Conservation (phyloP, 2,888 invertebrate genomes). For the Cataglyphis cursor region DNA sequence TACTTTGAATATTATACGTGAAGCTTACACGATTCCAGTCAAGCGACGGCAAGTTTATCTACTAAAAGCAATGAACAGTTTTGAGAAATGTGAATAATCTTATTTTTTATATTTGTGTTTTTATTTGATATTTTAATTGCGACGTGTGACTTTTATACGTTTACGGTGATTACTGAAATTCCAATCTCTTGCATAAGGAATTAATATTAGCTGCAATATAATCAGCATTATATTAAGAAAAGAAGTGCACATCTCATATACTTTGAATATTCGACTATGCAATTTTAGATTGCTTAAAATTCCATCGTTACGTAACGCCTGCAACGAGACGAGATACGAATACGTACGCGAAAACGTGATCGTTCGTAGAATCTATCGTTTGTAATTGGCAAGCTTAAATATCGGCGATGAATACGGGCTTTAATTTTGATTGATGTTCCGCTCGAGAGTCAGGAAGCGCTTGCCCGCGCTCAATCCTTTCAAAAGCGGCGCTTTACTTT, state of each 20-base stretch:
- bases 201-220: constrained; percentile 4
- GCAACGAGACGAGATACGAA: neutral
- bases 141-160: neutral
- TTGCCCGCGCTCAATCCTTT: constrained; percentile 39
- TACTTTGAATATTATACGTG: neutral
- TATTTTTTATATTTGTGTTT: neutral
- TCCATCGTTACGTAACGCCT: neutral
- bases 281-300: constrained; percentile 11
- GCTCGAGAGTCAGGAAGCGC: constrained; percentile 54
- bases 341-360: constrained; percentile 22
- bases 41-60: constrained; percentile 26
- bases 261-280: neutral
- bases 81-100: neutral
- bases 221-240: neutral
- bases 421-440: constrained; percentile 75
- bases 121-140: neutral
- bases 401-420: constrained; percentile 66
- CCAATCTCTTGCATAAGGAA: neutral
- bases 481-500: constrained; percentile 38
- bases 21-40: neutral
- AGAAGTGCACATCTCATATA: constrained; percentile 5
- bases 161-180: constrained; percentile 2
- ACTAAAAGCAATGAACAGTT: constrained; percentile 2
- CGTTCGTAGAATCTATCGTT: constrained; percentile 55
- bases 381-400: constrained; percentile 57